phyloP scores from a whole-genome alignment of 2,797 vertebrate genomes.

The Ctenosaura bakeri region DNA sequence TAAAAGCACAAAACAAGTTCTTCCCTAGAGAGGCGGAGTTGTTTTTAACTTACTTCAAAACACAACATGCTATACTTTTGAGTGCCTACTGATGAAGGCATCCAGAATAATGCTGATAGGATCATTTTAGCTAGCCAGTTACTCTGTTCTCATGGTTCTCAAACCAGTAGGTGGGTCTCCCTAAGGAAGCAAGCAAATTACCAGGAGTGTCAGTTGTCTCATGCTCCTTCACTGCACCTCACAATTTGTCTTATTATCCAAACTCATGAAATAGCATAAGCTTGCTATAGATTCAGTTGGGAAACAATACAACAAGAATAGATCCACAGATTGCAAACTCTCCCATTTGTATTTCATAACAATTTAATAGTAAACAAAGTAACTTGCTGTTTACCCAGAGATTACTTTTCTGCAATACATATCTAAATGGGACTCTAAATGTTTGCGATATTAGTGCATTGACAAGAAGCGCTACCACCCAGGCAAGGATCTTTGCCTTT shows the following conservation, averaged over 20 bases:
- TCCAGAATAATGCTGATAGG: conserved; percentile 20
- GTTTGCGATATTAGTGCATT: neutral
- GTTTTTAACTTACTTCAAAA: conserved; percentile 22
- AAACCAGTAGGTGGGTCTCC: neutral
- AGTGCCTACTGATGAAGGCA: conserved; percentile 13
- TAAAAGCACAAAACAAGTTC: conserved; percentile 42
- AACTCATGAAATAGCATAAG: neutral
- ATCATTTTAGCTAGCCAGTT: conserved; percentile 15
- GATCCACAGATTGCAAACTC: neutral
- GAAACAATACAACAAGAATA: neutral
- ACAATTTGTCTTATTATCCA: neutral
- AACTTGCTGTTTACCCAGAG: neutral
- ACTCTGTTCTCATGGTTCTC: conserved; percentile 20
- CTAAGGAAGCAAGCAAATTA: neutral
- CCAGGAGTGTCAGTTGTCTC: neutral
- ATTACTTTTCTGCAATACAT: neutral
- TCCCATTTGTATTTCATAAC: neutral
- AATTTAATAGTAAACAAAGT: neutral
- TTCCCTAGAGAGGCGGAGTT: conserved; percentile 35
- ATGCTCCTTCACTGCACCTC: neutral
- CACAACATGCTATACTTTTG: conserved; percentile 4
- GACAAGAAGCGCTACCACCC: neutral
- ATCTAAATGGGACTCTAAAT: neutral
- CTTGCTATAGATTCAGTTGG: neutral
- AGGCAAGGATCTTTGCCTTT: neutral